These are phyloP conservation scores for Phyllotis vaccarum DNA, from an alignment of 2,797 vertebrate species.

Conservation along the genomic window DNA sequence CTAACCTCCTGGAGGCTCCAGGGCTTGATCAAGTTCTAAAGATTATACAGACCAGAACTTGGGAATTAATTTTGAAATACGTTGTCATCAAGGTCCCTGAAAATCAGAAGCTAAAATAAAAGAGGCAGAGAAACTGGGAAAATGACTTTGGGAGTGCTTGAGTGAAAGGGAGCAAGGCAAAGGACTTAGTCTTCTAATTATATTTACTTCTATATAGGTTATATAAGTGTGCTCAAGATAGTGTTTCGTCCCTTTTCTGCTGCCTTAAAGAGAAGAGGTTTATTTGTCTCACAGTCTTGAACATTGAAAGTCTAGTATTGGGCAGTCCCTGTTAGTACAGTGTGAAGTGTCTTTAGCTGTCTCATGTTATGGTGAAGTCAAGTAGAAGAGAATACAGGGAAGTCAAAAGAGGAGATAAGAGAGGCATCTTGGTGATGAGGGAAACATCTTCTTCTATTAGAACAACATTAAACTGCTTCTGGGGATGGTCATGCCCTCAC, in stretches of 20 bases:
- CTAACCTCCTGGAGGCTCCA: not conserved
- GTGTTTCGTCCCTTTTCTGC: not conserved
- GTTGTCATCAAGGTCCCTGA: not conserved
- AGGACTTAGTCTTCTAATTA: slow-evolving; percentile 3
- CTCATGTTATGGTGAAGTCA: not conserved
- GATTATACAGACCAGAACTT: not conserved
- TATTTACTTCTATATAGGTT: not conserved
- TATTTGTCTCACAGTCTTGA: not conserved
- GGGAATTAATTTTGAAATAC: slow-evolving; percentile 15
- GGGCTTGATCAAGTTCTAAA: not conserved
- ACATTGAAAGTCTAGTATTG: too few species aligned
- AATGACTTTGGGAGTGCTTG: not conserved
- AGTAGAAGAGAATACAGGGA: not conserved
- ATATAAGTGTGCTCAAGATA: not conserved
- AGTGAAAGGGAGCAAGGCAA: not conserved
- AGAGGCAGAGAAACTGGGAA: slow-evolving; percentile 21
- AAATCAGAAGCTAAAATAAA: slow-evolving; percentile 17
- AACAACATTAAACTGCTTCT: not conserved
- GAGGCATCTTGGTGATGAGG: not conserved
- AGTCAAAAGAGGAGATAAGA: not conserved
- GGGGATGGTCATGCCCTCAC: not conserved
- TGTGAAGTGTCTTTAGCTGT: not conserved
- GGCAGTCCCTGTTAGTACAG: not conserved
- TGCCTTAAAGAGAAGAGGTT: not conserved
- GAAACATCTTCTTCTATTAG: not conserved